These are phyloP conservation scores for Timema cristinae DNA, from an alignment of 2,888 invertebrate species.

Conservation along the genomic window DNA sequence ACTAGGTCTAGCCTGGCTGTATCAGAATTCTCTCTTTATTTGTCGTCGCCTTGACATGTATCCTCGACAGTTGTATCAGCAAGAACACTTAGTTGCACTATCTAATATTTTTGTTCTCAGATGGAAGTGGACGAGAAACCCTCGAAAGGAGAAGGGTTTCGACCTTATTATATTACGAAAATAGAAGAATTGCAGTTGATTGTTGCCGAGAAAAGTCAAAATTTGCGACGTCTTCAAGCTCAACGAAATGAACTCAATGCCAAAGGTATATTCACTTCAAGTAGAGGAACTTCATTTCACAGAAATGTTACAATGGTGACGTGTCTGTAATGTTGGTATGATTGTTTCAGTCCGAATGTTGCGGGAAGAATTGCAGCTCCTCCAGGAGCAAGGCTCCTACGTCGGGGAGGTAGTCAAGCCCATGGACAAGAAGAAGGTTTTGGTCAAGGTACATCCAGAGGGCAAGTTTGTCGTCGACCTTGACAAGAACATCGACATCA, in stretches of 20 bases:
- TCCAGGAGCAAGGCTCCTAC: slow-evolving; percentile 96
- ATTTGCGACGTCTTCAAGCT: slow-evolving; percentile 92
- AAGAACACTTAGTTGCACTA: too few species aligned
- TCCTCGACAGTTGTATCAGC: too few species aligned
- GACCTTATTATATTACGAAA: slow-evolving; percentile 95
- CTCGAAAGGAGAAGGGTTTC: slow-evolving; percentile 79
- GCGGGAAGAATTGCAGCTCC: slow-evolving; percentile 91
- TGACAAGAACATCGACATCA: slow-evolving; percentile 98
- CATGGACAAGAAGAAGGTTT: slow-evolving; percentile 99
- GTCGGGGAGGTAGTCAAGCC: slow-evolving; percentile 99
- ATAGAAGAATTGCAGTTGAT: slow-evolving; percentile 94
- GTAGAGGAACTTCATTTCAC: background rate
- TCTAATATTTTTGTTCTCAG: slow-evolving; percentile 46
- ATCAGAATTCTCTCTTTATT: too few species aligned
- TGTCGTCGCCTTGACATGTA: too few species aligned
- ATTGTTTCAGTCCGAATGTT: slow-evolving; percentile 79
- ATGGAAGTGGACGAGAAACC: slow-evolving; percentile 68
- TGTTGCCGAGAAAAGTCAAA: slow-evolving; percentile 97
- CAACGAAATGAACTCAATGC: slow-evolving; percentile 98
- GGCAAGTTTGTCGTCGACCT: slow-evolving; percentile 99
- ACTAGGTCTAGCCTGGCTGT: too few species aligned
- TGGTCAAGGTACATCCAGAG: slow-evolving; percentile 98
- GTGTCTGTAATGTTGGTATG: too few species aligned
- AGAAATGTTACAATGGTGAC: background rate
- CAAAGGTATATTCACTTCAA: slow-evolving; percentile 64